phyloP scores from a whole-genome alignment of 2,113 vertebrate genomes.

The Solea senegalensis region DNA sequence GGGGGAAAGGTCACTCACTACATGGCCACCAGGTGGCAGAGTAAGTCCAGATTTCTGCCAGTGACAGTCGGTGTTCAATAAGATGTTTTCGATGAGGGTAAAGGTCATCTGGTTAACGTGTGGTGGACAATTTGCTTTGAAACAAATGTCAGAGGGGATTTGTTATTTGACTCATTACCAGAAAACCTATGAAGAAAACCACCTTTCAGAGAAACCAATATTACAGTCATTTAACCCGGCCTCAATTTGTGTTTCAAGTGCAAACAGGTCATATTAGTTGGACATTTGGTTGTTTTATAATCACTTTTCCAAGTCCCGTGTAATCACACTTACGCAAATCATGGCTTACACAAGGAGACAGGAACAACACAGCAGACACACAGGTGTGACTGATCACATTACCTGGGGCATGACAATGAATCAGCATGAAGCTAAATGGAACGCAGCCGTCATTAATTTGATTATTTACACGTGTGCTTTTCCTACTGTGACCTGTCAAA shows the following conservation, averaged over 20 bases:
- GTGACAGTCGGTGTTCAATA: neutral
- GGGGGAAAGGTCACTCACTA: slow-evolving; percentile 4
- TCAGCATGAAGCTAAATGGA: too few relatives aligned
- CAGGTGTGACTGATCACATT: neutral
- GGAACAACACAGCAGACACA: too few relatives aligned
- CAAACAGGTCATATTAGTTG: too few relatives aligned
- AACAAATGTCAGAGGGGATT: slow-evolving; percentile 37
- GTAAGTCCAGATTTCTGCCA: neutral
- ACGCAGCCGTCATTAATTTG: too few relatives aligned
- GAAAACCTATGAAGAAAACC: slow-evolving; percentile 3
- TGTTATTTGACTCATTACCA: slow-evolving; percentile 20
- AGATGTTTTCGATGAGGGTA: slow-evolving; percentile 2
- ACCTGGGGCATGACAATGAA: too few relatives aligned
- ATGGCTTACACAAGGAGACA: too few relatives aligned
- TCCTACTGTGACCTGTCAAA: too few relatives aligned
- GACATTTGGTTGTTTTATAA: neutral
- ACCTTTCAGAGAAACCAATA: neutral
- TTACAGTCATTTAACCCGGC: neutral
- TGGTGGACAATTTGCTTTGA: neutral
- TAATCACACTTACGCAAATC: neutral
- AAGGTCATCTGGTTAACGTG: slow-evolving; percentile 34
- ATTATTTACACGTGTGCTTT: too few relatives aligned
- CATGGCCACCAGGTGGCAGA: slow-evolving; percentile 53
- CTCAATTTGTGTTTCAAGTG: too few relatives aligned
- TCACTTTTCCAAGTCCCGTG: neutral